Evolutionary conservation across 2,797 vertebrate species (phyloP).

Genomic region (Thaleichthys pacificus): DNA sequence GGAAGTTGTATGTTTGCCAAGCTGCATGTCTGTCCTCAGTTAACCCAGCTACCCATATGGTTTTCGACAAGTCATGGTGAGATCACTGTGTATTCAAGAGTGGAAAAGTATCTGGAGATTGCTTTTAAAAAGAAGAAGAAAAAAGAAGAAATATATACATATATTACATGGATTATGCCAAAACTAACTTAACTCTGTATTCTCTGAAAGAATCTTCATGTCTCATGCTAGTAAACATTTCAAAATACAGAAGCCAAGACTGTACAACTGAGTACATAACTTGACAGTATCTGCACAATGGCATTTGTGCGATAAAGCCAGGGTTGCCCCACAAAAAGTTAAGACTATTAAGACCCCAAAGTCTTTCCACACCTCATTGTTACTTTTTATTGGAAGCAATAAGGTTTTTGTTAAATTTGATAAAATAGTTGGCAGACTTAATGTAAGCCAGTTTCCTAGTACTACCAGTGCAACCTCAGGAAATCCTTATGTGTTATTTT

Average conservation of each 20-base stretch:
- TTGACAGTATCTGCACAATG: constrained; percentile 21
- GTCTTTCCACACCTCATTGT: constrained; percentile 27
- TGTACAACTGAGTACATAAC: constrained; percentile 51
- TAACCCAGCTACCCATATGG: constrained; percentile 80
- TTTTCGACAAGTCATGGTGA: constrained; percentile 77
- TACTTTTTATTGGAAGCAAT: constrained; percentile 16
- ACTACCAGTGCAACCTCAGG: constrained; percentile 18
- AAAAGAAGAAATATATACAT: constrained; percentile 53
- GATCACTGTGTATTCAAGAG: constrained; percentile 58
- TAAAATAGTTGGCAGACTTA: constrained; percentile 37
- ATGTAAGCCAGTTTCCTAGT: constrained; percentile 15
- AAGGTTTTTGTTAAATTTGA: constrained; percentile 20
- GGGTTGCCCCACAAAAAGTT: constrained; percentile 41
- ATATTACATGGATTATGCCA: constrained; percentile 54
- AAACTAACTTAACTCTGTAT: constrained; percentile 44
- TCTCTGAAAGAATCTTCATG: constrained; percentile 48
- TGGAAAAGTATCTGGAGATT: constrained; percentile 62
- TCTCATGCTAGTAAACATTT: constrained; percentile 58
- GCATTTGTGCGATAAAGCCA: constrained; percentile 45
- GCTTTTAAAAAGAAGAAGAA: constrained; percentile 50
- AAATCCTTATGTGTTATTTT: constrained; percentile 34
- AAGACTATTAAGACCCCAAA: constrained; percentile 37
- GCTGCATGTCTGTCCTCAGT: constrained; percentile 78
- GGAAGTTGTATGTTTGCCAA: constrained; percentile 78
- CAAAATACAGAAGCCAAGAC: constrained; percentile 50